Base-by-base conservation (phyloP, 2,113 vertebrate genomes). In the Alosa alosa region DNA sequence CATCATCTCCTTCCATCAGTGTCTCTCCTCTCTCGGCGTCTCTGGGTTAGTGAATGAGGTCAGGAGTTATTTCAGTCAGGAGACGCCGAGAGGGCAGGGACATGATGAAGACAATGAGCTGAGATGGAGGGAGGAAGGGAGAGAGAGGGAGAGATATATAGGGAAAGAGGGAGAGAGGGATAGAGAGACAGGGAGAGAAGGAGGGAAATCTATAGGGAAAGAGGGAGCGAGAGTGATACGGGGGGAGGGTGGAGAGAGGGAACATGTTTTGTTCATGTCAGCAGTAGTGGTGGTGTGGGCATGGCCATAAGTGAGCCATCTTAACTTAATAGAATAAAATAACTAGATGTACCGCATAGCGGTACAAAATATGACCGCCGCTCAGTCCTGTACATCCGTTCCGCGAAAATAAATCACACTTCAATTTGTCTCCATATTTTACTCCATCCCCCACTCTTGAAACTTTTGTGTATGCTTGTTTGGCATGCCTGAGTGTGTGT, bases 1-100 rank as follows among this genome's bases (percentile, higher is more conserved):
- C 4, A 20, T 64, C 20, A n/a, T 64, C 20, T 64, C 60, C 60
- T n/a, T 8, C n/a, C 84, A 84, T 87, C 93, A 90, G 84, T 57
- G 46, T 25, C 89, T 90, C 87, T 86, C 86, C 86, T 46, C 57
- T 31, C 31, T 31, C 31, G 31, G 31, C 57, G 64, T 81, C 75
- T 78, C 52, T 72, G 50, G 82, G n/a, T 84, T 55, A 17, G 83
- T 87, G 84, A 87, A 84, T 81, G 81, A 50, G 31, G 52, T 68
- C 9, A 20, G 50, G 64, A 52, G 82, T 50, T 83, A 83, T 83
- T 50, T 83, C 25, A 46, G 25, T 25, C 46, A 31, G 13, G 17
- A 31, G 9, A 18, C 8, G 11, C 4, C 22, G 10, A 4, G 10
- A 0, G 22, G n/a, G 22, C 25, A 1, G 2, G n/a, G 60, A 68